Evolutionary conservation across 2,113 vertebrate genomes (phyloP).

Genomic region (Hydrochoerus hydrochaeris): DNA sequence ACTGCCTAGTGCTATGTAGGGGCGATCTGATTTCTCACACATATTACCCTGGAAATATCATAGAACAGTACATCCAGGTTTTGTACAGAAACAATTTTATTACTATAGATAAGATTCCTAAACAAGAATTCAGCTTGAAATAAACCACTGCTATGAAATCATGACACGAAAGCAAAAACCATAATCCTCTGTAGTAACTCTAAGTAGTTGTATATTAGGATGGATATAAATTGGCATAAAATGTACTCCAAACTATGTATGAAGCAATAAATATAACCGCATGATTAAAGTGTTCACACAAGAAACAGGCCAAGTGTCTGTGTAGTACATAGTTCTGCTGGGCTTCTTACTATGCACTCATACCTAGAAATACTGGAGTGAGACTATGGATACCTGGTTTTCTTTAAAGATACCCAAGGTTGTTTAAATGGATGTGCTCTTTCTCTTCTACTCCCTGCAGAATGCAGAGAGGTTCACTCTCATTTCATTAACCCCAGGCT

Average conservation of each 20-base stretch:
- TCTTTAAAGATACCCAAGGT: not conserved
- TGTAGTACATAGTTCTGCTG: not conserved
- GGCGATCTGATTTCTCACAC: not conserved
- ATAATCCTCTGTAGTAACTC: not conserved
- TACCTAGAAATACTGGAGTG: not conserved
- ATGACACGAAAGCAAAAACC: not conserved
- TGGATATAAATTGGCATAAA: not conserved
- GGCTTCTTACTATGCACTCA: not conserved
- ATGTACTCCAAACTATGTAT: not conserved
- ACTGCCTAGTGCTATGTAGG: not conserved
- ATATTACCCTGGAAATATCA: not conserved
- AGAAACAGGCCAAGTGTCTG: not conserved
- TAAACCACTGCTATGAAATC: not conserved
- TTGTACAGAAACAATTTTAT: not conserved
- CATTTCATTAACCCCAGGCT: not conserved
- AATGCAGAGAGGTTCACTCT: not conserved
- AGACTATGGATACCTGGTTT: not conserved
- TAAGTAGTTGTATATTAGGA: not conserved
- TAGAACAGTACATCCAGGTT: not conserved
- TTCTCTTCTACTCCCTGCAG: not conserved
- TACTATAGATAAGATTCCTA: not conserved
- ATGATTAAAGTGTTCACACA: not conserved
- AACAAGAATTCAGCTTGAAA: not conserved
- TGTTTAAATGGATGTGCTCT: not conserved
- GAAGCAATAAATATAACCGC: conserved; percentile 3